Evolutionary conservation across 1,140 invertebrate genomes (phyloP).

Genomic region (Aphelinus atriplicis): DNA sequence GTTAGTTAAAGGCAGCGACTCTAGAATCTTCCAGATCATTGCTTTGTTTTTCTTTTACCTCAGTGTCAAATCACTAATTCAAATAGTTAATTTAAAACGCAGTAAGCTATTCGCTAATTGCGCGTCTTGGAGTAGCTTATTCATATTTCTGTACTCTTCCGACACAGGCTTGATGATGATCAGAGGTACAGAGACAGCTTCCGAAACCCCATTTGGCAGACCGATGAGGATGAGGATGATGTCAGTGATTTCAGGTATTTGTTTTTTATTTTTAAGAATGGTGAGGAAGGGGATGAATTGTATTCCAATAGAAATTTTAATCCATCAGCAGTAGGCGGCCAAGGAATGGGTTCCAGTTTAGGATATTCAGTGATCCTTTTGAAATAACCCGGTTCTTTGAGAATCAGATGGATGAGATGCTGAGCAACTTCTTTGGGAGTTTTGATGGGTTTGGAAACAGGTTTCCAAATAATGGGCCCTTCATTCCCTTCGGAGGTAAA

Average conservation of each 20-base stretch:
- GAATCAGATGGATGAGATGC: slow-evolving; percentile 54
- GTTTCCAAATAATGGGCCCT: neutral
- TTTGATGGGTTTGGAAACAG: slow-evolving; percentile 39
- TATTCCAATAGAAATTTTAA: slow-evolving; percentile 6
- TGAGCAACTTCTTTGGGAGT: slow-evolving; percentile 46
- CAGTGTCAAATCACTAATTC: too few relatives aligned
- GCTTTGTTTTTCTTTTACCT: too few relatives aligned
- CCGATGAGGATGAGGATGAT: slow-evolving; percentile 53
- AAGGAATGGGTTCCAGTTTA: slow-evolving; percentile 42
- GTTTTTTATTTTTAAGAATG: neutral
- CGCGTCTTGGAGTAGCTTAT: too few relatives aligned
- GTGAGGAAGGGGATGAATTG: too few relatives aligned
- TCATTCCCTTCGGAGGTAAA: slow-evolving; percentile 32
- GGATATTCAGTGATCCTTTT: slow-evolving; percentile 54
- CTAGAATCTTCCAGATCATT: too few relatives aligned
- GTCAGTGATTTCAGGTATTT: slow-evolving; percentile 50
- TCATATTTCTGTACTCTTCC: too few relatives aligned
- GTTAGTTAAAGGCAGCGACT: slow-evolving; percentile 13
- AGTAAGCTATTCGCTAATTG: too few relatives aligned
- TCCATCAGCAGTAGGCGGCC: neutral
- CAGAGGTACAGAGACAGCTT: slow-evolving; percentile 45
- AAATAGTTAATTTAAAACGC: too few relatives aligned
- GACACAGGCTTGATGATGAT: slow-evolving; percentile 44
- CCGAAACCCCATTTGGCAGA: slow-evolving; percentile 58
- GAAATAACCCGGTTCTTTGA: slow-evolving; percentile 57